Base-by-base conservation (phyloP, 2,888 invertebrate genomes). In the Drosophila anomelani region DNA sequence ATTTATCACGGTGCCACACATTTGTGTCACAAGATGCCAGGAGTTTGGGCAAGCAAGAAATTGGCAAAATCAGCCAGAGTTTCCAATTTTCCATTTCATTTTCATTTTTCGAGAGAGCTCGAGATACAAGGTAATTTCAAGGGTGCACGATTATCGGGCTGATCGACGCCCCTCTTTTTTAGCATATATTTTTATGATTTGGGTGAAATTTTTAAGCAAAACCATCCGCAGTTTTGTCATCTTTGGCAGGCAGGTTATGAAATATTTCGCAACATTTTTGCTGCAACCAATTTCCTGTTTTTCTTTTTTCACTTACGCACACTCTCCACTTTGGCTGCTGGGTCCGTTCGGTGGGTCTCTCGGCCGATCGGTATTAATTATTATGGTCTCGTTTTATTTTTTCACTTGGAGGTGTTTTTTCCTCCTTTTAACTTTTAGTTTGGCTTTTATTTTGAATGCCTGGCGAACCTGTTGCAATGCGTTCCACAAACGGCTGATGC, bases 1-100 rank as follows among this genome's bases (percentile, higher is more conserved):
- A 83, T 84, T 89, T 88, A 90, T 88, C 85, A 89, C 80, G 81
- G 76, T 89, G 85, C 81, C 81, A 81, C 81, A 85, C 79, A 81
- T 82, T 77, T 77, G 51, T 74, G 71, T 79, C 71, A 71, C 73
- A 72, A 61, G 61, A 57, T 69, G 64, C 79, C 75, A 74, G 67
- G 62, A 73, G 61, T 70, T 70, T 69, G 67, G 66, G 47, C 58
- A 41, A 57, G 69, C 64, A 64, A 51, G 53, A 46, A 51, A 55
- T 59, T 39, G 23, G 46, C 23, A 20, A 60, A 56, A 66, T 49
- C 53, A 67, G 70, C 62, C 70, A 74, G 74, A 80, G 82, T 81
- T 90, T 90, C 88, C 89, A 76, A 77, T 81, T 90, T 90, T 86
- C 86, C 83, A 81, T 85, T 81, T 81, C 39, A 80, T 80, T 85